A percentile compares a stretch with the other conserved stretches of the same genome.
Evolutionary conservation across 2,888 invertebrate genomes (phyloP).

Genomic region (Tethea ocularis): DNA sequence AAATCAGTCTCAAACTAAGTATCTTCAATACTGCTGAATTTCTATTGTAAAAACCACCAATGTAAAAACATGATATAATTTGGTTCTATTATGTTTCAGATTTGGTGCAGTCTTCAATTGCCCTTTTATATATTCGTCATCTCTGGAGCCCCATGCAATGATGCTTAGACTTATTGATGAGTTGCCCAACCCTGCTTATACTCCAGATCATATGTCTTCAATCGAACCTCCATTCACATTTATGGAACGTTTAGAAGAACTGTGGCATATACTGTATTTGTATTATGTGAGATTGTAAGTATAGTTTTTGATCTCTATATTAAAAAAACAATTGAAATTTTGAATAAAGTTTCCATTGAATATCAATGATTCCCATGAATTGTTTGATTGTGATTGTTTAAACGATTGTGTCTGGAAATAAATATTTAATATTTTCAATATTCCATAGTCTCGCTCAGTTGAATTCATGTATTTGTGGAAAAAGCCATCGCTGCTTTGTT

Average conservation of each 20-base stretch:
- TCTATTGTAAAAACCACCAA: too few species aligned
- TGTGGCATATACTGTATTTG: conserved; percentile 22
- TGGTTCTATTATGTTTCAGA: conserved; percentile 13
- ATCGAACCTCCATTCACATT: conserved; percentile 41
- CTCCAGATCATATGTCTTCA: conserved; percentile 32
- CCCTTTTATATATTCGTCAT: conserved; percentile 46
- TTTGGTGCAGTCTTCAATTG: conserved; percentile 30
- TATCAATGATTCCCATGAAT: not conserved
- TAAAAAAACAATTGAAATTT: too few species aligned
- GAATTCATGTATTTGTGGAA: too few species aligned
- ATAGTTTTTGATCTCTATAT: not conserved
- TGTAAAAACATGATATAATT: not conserved
- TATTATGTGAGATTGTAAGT: conserved; percentile 5
- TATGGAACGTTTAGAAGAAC: conserved; percentile 32
- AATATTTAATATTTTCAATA: too few species aligned
- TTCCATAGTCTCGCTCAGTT: too few species aligned
- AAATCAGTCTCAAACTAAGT: too few species aligned
- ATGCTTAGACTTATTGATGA: conserved; percentile 47
- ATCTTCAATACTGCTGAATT: too few species aligned
- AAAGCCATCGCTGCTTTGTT: not conserved
- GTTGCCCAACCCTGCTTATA: conserved; percentile 54
- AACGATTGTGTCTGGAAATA: too few species aligned
- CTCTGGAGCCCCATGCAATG: conserved; percentile 44
- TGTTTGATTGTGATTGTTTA: not conserved
- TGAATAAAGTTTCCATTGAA: not conserved